These are phyloP conservation scores for Bugulina stolonifera DNA, from an alignment of 2,888 invertebrate species.

Conservation along the genomic window DNA sequence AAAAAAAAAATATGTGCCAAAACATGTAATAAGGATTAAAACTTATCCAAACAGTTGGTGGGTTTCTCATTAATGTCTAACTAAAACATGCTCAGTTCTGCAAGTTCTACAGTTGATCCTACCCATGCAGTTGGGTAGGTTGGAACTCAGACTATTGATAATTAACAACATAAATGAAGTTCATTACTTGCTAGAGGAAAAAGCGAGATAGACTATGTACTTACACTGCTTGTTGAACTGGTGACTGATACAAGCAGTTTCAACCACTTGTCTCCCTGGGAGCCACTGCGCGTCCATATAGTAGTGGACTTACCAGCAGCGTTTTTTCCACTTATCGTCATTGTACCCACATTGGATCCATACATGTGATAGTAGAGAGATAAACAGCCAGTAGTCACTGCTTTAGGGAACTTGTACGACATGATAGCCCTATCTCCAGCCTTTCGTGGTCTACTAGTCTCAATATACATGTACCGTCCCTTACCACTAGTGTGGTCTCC, in stretches of 20 bases:
- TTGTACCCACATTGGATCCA: slow-evolving; percentile 37
- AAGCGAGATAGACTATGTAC: background rate
- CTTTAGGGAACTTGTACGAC: slow-evolving; percentile 29
- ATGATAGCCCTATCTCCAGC: slow-evolving; percentile 59
- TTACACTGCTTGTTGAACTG: background rate
- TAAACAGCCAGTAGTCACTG: slow-evolving; percentile 35
- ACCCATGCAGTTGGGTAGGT: too few species aligned
- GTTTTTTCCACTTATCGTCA: slow-evolving; percentile 33
- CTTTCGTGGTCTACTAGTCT: slow-evolving; percentile 32
- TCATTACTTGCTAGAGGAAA: background rate
- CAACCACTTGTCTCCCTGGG: slow-evolving; percentile 24
- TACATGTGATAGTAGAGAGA: slow-evolving; percentile 48
- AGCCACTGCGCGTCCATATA: background rate
- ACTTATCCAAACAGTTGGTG: too few species aligned
- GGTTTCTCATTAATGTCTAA: too few species aligned
- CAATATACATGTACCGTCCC: slow-evolving; percentile 24
- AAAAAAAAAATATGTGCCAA: too few species aligned
- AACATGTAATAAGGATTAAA: too few species aligned
- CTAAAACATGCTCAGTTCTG: too few species aligned
- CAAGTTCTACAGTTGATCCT: too few species aligned
- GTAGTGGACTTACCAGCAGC: background rate
- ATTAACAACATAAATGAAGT: too few species aligned
- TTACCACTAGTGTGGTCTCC: slow-evolving; percentile 28
- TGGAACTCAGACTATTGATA: too few species aligned
- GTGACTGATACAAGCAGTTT: background rate